Percentiles rank a stretch among this genome's conserved stretches.
Conservation (phyloP, 1,140 invertebrate genomes). For the Polyergus mexicanus region DNA sequence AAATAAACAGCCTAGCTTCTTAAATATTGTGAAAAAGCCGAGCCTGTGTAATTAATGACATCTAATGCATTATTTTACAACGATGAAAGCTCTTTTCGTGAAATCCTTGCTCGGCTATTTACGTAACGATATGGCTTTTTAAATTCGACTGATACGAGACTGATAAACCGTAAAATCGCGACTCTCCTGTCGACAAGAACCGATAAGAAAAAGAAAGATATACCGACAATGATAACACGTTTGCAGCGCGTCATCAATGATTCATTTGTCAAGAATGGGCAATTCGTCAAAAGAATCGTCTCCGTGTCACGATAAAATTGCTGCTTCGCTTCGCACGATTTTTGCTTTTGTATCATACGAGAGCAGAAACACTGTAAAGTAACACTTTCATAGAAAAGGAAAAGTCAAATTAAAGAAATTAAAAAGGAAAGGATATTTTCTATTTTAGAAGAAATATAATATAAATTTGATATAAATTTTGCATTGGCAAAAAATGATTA, state of each 20-base stretch:
- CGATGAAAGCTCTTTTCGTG: conserved; percentile 44
- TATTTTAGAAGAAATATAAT: neutral
- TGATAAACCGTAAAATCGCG: conserved; percentile 55
- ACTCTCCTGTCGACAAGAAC: neutral
- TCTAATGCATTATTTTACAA: conserved; percentile 17
- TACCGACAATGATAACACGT: neutral
- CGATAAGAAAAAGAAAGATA: conserved; percentile 2
- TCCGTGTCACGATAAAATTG: conserved; percentile 1
- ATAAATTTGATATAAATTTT: neutral
- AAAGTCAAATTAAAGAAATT: neutral
- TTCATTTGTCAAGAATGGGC: conserved; percentile 26
- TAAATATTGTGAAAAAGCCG: neutral
- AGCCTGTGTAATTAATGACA: conserved; percentile 15
- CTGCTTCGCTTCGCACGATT: neutral
- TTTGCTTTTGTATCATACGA: neutral
- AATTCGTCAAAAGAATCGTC: conserved; percentile 21
- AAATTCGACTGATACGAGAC: conserved; percentile 14
- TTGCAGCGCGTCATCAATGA: conserved; percentile 12
- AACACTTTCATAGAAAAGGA: neutral
- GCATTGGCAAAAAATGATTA: neutral
- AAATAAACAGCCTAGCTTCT: neutral
- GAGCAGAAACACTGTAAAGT: neutral
- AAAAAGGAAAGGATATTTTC: neutral
- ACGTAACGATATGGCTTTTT: conserved; percentile 42
- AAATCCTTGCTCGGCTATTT: conserved; percentile 47